Percentiles rank a stretch among this genome's conserved stretches.
Conservation (phyloP, 2,113 vertebrate genomes). For the Tenebrosternarchus preto region DNA sequence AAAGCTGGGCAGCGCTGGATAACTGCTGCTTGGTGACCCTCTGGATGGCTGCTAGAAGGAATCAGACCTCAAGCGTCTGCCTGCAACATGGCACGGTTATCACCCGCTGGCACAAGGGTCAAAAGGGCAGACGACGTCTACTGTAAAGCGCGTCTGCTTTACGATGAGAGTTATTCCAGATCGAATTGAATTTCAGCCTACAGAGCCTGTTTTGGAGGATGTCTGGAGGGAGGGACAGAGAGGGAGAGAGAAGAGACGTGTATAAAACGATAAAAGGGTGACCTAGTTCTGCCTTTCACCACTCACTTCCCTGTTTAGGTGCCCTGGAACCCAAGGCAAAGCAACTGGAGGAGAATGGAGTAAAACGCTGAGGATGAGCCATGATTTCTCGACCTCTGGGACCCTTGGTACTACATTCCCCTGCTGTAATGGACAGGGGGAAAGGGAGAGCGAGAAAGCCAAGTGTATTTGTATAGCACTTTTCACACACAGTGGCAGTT, state of each 20-base stretch:
- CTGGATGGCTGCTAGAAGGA: too few species aligned
- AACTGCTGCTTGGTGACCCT: too few species aligned
- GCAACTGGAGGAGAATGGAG: conserved; percentile 11
- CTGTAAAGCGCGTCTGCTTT: conserved; percentile 49
- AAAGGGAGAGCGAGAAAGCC: neutral
- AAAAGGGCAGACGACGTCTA: conserved; percentile 39
- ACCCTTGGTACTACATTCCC: neutral
- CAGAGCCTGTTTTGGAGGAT: conserved; percentile 40
- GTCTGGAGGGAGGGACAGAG: conserved; percentile 41
- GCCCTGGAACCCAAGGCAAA: conserved; percentile 55
- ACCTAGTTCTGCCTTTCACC: conserved; percentile 67
- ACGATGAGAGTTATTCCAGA: conserved; percentile 53
- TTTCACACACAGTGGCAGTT: too few species aligned
- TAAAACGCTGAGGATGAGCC: conserved; percentile 40
- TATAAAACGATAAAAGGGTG: conserved; percentile 45
- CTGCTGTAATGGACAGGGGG: neutral
- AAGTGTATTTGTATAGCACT: too few species aligned
- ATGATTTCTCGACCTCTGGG: neutral
- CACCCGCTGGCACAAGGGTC: too few species aligned
- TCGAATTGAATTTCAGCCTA: conserved; percentile 50
- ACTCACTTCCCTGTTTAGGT: conserved; percentile 59
- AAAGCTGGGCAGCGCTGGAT: too few species aligned
- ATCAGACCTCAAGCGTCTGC: too few species aligned
- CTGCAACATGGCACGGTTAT: too few species aligned
- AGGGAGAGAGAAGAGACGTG: neutral